Evolutionary conservation across 2,113 vertebrate species (phyloP), one percentile per base, ranked within the genome.

Genomic region (Amphilophus citrinellus): DNA sequence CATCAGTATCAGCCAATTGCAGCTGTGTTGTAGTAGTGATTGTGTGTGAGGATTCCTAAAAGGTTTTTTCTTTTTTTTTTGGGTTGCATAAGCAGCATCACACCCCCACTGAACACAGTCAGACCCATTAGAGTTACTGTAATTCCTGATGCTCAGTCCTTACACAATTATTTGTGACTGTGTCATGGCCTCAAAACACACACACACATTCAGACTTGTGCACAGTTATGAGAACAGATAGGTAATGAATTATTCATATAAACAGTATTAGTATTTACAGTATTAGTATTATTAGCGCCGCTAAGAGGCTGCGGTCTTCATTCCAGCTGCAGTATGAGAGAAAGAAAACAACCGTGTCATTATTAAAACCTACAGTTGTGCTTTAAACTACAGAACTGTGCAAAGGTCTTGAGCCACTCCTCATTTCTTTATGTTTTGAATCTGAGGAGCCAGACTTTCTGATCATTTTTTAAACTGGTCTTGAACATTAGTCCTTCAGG

Each of bases 1-100:
- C 82, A 92, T 88, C 53, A 76, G 77, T 57, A 47, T 79, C 77
- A 87, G 83, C 92, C 93, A 91, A 91, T 94, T 66, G 58, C 44
- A 1, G 7, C 56, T 27, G 42, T 3, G 44, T 68, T 84, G 76
- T 81, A 79, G 59, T 47, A 68, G 42, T 68, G 57, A 44, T 3
- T 37, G 30, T 76, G 73, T 77, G 63, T 58, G 79, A 42, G 58
- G 7, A 18, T 73, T 68, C 22, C 1, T 3, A 3, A 20, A 37
- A 39, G 37, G 6, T 30, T 47, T 47, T 44, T 32, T 20, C 58
- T 1, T 61, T 37, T 24, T 32, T 24, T 24, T 24, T 24, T 24
- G 24, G 17, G 20, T 79, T 82, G 53, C 13, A n/a, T 59, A 30
- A 80, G 47, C 5, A 44, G 62, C 1, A 6, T 66, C 22, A 68